These are phyloP conservation scores for Eumerus sabulonum DNA, from an alignment of 2,888 invertebrate species.

Conservation along the genomic window DNA sequence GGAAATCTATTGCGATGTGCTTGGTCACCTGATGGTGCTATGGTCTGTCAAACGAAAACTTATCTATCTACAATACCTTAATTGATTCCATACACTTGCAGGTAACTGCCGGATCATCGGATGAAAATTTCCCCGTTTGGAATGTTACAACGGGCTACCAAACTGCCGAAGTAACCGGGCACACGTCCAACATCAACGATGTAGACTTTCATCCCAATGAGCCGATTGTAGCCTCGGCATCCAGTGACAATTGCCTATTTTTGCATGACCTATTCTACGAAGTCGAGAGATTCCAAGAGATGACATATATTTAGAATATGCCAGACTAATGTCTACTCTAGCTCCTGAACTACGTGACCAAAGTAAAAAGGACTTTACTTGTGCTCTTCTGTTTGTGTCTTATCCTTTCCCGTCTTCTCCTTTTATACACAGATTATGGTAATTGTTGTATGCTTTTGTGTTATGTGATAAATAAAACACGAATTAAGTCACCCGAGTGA, in stretches of 20 bases:
- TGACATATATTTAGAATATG: too few species aligned
- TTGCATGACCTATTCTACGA: conserved; percentile 85
- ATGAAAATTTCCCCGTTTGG: conserved; percentile 97
- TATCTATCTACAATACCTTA: too few species aligned
- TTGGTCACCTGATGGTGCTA: conserved; percentile 96
- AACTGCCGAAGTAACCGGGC: conserved; percentile 97
- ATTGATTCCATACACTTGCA: neutral
- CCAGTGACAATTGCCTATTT: conserved; percentile 96
- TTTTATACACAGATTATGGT: too few species aligned
- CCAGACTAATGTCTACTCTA: too few species aligned
- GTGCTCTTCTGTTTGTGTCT: too few species aligned
- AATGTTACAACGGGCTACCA: conserved; percentile 94
- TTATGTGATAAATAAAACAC: too few species aligned
- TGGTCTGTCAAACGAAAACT: conserved; percentile 80
- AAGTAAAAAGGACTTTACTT: too few species aligned
- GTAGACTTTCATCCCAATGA: conserved; percentile 96
- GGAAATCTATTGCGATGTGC: conserved; percentile 95
- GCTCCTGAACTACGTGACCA: too few species aligned
- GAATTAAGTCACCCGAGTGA: too few species aligned
- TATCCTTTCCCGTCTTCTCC: too few species aligned
- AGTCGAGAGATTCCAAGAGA: too few species aligned
- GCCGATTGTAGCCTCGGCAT: conserved; percentile 94
- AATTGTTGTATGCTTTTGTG: too few species aligned
- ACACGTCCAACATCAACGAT: conserved; percentile 97
- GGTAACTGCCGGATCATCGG: conserved; percentile 90